These are phyloP conservation scores for Ophion slaviceki DNA, from an alignment of 2,888 invertebrate species.

Conservation along the genomic window DNA sequence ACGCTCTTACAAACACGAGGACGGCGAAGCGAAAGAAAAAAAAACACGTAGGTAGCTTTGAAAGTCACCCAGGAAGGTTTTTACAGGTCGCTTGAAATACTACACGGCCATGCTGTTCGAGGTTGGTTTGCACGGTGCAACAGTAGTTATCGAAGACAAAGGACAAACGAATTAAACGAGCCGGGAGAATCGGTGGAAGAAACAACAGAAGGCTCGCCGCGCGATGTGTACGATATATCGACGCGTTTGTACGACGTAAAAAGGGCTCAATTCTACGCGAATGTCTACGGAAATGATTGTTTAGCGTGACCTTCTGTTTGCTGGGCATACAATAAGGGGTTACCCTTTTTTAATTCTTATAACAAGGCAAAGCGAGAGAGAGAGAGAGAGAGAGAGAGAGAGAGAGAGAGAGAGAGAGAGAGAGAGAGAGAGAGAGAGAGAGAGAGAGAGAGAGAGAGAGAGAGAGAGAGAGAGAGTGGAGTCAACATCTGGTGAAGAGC, in stretches of 20 bases:
- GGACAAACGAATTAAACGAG: constrained; percentile 64
- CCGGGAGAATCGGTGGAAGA: constrained; percentile 34
- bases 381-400: constrained; percentile 36
- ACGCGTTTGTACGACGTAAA: neutral
- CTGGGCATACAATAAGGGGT: neutral
- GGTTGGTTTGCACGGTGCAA: constrained; percentile 36
- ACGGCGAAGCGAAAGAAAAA: constrained; percentile 8
- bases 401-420: constrained; percentile 30
- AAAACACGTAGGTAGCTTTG: constrained; percentile 11
- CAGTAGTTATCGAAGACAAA: constrained; percentile 43
- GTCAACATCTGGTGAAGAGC: constrained; percentile 43
- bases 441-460: constrained; percentile 38
- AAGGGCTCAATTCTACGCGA: neutral
- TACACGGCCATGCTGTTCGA: constrained; percentile 6
- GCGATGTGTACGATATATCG: constrained; percentile 31
- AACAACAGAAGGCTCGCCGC: constrained; percentile 35
- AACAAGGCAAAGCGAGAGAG: constrained; percentile 25
- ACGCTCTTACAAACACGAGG: constrained; percentile 58
- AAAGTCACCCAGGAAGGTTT: constrained; percentile 3
- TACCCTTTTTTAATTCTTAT: constrained; percentile 35
- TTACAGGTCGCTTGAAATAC: constrained; percentile 5
- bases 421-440: constrained; percentile 35
- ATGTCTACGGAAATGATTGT: neutral
- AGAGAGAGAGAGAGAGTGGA: constrained; percentile 23
- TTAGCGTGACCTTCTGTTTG: constrained; percentile 1